Evolutionary conservation across 1,140 invertebrate genomes (phyloP).

Genomic region (Bathynomus jamesi): DNA sequence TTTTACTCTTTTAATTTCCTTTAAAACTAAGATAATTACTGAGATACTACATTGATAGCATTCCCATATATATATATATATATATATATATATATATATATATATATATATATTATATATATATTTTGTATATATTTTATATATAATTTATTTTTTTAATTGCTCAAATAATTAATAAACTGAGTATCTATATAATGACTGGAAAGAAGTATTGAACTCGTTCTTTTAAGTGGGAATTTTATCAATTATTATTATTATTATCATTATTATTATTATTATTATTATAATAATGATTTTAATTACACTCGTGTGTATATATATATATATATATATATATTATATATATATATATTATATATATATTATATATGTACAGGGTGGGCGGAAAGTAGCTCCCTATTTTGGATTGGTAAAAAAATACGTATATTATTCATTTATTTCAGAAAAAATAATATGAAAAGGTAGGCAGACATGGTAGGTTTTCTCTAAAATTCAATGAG

Average conservation of each 20-base stretch:
- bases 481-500: too few relatives aligned
- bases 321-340: neutral
- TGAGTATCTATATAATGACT: too few relatives aligned
- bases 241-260: neutral
- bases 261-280: neutral
- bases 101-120: neutral
- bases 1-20: too few relatives aligned
- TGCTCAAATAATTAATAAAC: too few relatives aligned
- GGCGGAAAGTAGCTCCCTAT: too few relatives aligned
- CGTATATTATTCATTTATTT: too few relatives aligned
- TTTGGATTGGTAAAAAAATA: too few relatives aligned
- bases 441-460: too few relatives aligned
- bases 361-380: neutral
- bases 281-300: neutral
- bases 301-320: neutral
- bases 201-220: too few relatives aligned
- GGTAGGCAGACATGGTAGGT: too few relatives aligned
- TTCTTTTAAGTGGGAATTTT: too few relatives aligned
- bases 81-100: neutral
- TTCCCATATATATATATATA: neutral
- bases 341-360: neutral
- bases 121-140: neutral
- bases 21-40: too few relatives aligned
- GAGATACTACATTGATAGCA: neutral
- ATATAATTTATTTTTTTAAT: neutral